These are phyloP conservation scores for Drosophila tropicalis DNA, from an alignment of 1,140 invertebrate species.

Conservation along the genomic window DNA sequence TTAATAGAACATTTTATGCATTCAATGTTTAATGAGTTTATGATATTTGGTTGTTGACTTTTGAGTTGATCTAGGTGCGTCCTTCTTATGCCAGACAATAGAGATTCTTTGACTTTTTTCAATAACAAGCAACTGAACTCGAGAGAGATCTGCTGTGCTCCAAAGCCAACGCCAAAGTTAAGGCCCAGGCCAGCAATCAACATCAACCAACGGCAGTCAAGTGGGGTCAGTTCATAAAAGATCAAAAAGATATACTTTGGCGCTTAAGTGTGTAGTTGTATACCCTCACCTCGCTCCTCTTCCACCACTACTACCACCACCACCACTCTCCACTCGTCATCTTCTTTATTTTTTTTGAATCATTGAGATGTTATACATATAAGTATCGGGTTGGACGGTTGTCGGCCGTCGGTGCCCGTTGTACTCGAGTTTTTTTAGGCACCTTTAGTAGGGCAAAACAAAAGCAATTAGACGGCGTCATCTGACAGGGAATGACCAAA, in stretches of 20 bases:
- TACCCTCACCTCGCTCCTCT: slow-evolving; percentile 16
- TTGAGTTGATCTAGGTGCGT: background rate
- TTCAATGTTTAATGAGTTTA: background rate
- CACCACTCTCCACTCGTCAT: too few species aligned
- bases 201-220: slow-evolving; percentile 60
- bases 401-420: slow-evolving; percentile 5
- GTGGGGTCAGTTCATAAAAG: slow-evolving; percentile 68
- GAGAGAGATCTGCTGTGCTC: slow-evolving; percentile 1
- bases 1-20: slow-evolving; percentile 4
- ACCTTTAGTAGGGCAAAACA: slow-evolving; percentile 77
- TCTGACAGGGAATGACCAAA: slow-evolving; percentile 61
- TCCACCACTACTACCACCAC: too few species aligned
- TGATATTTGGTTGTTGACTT: background rate
- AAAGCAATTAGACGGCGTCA: slow-evolving; percentile 79
- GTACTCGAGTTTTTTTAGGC: slow-evolving; percentile 65
- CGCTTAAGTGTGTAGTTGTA: slow-evolving; percentile 70
- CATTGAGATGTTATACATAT: slow-evolving; percentile 78
- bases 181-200: slow-evolving; percentile 35
- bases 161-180: slow-evolving; percentile 10
- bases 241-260: slow-evolving; percentile 75
- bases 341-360: slow-evolving; percentile 46
- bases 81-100: slow-evolving; percentile 5
- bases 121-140: slow-evolving; percentile 9
- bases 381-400: slow-evolving; percentile 23
- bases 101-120: slow-evolving; percentile 3